Conservation (phyloP, 1,140 invertebrate species). For the Gonatopus flavifemur region DNA sequence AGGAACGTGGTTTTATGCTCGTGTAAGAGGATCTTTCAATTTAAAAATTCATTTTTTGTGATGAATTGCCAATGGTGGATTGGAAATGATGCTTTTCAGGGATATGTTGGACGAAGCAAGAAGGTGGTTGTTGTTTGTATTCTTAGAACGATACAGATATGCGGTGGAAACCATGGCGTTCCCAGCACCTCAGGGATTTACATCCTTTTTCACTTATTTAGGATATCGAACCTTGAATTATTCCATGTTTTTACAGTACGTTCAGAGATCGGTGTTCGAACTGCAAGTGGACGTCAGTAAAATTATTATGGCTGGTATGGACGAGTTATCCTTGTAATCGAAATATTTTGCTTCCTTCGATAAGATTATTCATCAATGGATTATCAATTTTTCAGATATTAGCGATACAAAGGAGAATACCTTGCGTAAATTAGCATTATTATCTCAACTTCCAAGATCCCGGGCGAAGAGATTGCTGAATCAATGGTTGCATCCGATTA, state of each 20-base stretch:
- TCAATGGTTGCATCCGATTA: constrained; percentile 76
- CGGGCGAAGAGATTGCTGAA: constrained; percentile 75
- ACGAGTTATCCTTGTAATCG: not conserved
- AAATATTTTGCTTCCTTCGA: too few species aligned
- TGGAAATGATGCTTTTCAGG: constrained; percentile 54
- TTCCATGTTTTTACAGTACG: constrained; percentile 77
- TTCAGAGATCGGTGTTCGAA: constrained; percentile 78
- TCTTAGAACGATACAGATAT: constrained; percentile 75
- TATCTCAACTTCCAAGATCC: constrained; percentile 73
- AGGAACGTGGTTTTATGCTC: constrained; percentile 74
- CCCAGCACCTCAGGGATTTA: constrained; percentile 81
- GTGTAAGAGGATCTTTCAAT: constrained; percentile 61
- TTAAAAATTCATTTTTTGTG: constrained; percentile 2
- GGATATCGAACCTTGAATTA: constrained; percentile 76
- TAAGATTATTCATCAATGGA: not conserved
- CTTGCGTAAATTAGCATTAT: constrained; percentile 70
- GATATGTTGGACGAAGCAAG: constrained; percentile 71
- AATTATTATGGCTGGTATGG: constrained; percentile 73
- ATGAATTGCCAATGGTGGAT: not conserved
- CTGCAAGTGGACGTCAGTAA: constrained; percentile 85
- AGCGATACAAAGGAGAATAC: constrained; percentile 67
- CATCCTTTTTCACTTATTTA: constrained; percentile 83
- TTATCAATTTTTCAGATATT: constrained; percentile 61
- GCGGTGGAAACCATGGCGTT: constrained; percentile 78
- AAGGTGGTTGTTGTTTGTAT: constrained; percentile 69